Evolutionary conservation across 1,140 invertebrate genomes (phyloP).

Genomic region (Laodelphax striatellus): DNA sequence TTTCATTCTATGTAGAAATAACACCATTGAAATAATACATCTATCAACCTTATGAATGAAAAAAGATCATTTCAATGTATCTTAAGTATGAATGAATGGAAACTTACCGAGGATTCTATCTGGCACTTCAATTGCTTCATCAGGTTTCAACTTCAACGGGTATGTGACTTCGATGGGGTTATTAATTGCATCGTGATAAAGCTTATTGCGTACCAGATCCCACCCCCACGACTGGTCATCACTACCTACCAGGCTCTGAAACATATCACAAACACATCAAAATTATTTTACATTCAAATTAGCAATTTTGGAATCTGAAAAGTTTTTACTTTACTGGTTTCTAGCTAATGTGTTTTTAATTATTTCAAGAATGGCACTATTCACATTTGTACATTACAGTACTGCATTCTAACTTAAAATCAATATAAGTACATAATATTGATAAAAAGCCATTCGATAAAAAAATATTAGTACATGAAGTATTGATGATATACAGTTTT

Average conservation of each 20-base stretch:
- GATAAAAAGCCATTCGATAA: no score
- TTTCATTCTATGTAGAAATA: no score
- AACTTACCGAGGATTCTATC: conserved; percentile 76
- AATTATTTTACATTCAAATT: neutral
- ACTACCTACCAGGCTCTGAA: conserved; percentile 54
- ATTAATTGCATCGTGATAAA: conserved; percentile 87
- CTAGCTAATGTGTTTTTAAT: neutral
- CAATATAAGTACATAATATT: no score
- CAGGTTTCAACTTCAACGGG: conserved; percentile 81
- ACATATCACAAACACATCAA: conserved; percentile 22
- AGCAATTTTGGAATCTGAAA: no score
- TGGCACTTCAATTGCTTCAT: conserved; percentile 95
- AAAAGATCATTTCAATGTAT: no score
- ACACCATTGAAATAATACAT: no score
- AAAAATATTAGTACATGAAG: no score
- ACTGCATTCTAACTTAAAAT: no score
- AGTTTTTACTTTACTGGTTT: no score
- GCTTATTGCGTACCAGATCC: conserved; percentile 94
- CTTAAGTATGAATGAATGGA: neutral
- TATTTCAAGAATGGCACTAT: neutral
- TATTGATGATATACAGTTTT: no score
- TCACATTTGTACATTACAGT: neutral
- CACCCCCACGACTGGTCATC: conserved; percentile 97
- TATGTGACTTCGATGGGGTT: conserved; percentile 74
- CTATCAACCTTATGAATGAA: no score